phyloP scores from a whole-genome alignment of 2,797 vertebrate species.

The Hapalemur alaotrensis region DNA sequence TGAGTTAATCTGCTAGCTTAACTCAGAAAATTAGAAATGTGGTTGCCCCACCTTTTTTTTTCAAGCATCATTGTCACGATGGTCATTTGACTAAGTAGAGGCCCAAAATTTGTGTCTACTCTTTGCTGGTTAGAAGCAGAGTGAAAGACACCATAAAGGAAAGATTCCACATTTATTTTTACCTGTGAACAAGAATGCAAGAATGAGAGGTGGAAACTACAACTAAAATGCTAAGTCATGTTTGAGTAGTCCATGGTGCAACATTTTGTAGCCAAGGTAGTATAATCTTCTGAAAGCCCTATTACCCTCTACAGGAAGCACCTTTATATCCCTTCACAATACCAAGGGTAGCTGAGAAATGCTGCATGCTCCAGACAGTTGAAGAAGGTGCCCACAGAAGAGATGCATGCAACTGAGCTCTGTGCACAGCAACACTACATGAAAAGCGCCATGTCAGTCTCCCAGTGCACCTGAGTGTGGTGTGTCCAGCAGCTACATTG shows the following conservation, averaged over 20 bases:
- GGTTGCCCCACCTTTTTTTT: not conserved
- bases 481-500: not conserved
- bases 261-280: not conserved
- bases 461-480: fast-evolving
- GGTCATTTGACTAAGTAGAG: not conserved
- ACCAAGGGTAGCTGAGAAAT: not conserved
- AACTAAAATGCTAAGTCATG: not conserved
- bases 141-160: not conserved
- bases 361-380: not conserved
- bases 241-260: not conserved
- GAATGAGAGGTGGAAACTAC: not conserved
- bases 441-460: not conserved
- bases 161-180: not conserved
- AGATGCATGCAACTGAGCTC: not conserved
- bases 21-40: conserved; percentile 37
- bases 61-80: not conserved
- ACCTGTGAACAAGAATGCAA: not conserved
- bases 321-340: not conserved
- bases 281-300: not conserved
- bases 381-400: not conserved
- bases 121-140: not conserved
- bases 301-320: not conserved
- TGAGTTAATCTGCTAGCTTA: conserved; percentile 46
- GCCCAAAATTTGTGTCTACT: not conserved
- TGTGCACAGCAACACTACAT: not conserved